Percentiles rank a stretch among this genome's conserved stretches.
Conservation (phyloP, 2,113 vertebrate genomes). For the Cnemophilus loriae region DNA sequence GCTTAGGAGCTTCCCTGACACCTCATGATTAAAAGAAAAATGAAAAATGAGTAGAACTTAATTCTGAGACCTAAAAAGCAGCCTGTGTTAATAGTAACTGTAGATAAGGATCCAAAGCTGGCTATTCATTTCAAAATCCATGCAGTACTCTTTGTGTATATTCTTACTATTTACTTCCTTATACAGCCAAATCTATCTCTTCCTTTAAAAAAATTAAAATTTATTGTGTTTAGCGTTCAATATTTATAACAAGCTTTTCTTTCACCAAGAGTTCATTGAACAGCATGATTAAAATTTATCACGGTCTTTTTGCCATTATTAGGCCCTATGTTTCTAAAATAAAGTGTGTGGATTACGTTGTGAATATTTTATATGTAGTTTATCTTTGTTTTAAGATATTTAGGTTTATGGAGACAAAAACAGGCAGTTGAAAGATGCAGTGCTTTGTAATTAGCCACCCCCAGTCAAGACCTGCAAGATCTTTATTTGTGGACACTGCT, state of each 20-base stretch:
- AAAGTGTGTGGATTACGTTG: neutral
- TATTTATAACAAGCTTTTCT: neutral
- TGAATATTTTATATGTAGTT: neutral
- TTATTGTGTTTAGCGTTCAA: neutral
- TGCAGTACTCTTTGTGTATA: neutral
- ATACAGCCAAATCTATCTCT: neutral
- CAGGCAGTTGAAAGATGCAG: neutral
- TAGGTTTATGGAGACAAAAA: neutral
- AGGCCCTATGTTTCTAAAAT: neutral
- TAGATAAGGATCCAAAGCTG: neutral
- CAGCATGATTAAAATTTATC: neutral
- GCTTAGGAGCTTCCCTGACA: neutral
- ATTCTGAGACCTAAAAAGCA: neutral
- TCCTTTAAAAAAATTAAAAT: neutral
- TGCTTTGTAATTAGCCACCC: neutral
- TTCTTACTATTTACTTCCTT: neutral
- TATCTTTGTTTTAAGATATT: neutral
- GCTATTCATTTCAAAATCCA: neutral
- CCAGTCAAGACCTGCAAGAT: neutral
- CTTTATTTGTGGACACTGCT: neutral
- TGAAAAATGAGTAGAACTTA: neutral
- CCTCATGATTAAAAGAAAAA: neutral
- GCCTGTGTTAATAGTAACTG: neutral
- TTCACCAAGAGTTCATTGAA: neutral
- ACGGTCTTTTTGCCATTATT: neutral